A percentile compares a stretch with the other conserved stretches of the same genome.
Conservation (phyloP, 2,888 invertebrate species). For the Eledone cirrhosa region DNA sequence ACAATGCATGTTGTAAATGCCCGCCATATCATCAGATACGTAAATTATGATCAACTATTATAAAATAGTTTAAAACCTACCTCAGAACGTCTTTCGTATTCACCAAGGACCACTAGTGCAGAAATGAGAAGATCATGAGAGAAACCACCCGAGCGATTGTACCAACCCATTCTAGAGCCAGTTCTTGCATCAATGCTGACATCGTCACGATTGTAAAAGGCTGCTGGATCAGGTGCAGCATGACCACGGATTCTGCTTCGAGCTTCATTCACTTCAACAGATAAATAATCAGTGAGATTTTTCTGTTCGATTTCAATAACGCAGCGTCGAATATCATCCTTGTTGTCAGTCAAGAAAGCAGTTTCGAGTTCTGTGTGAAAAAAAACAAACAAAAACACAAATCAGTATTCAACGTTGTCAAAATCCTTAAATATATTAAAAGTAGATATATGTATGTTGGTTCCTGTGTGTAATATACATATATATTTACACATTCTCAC, state of each 20-base stretch:
- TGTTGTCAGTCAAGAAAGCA: not conserved
- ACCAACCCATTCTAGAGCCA: constrained; percentile 8
- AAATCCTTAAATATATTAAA: not conserved
- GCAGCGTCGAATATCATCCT: not conserved
- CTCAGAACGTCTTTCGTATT: not conserved
- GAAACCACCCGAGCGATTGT: not conserved
- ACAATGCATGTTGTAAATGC: no score
- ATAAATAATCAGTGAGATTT: constrained; percentile 1
- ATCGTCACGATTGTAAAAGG: not conserved
- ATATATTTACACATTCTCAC: not conserved
- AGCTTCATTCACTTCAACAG: constrained; percentile 17
- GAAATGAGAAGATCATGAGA: constrained; percentile 22
- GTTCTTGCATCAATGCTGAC: not conserved
- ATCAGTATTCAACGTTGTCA: not conserved
- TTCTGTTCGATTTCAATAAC: constrained; percentile 8
- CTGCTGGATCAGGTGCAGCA: not conserved
- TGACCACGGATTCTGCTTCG: not conserved
- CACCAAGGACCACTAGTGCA: constrained; percentile 17
- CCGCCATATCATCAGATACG: no score
- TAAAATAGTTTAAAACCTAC: not conserved
- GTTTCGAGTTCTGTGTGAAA: not conserved
- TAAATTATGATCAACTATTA: no score
- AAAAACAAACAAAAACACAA: not conserved
- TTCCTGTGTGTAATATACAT: not conserved
- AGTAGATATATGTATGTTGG: not conserved